Evolutionary conservation across 92 coral and sea anemone species (phyloP).

Genomic region (Epizoanthus stellaris): DNA sequence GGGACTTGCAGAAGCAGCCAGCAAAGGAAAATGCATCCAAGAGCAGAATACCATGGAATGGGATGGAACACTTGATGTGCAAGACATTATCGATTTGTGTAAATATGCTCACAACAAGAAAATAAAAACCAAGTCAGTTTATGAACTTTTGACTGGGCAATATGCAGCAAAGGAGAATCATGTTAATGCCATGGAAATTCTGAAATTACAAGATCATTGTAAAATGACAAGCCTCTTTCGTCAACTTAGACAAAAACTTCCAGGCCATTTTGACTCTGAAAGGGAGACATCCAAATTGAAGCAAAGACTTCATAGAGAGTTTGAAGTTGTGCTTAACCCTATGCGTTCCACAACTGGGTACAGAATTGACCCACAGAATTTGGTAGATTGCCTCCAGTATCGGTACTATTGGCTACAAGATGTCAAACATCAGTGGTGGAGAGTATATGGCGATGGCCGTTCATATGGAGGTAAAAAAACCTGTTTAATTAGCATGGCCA

Average conservation of each 20-base stretch:
- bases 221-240: neutral
- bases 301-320: slow-evolving; percentile 25
- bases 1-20: slow-evolving; percentile 38
- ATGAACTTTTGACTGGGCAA: neutral
- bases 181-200: slow-evolving; percentile 28
- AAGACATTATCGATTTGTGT: slow-evolving; percentile 40
- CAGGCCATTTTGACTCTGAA: too few relatives aligned
- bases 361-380: slow-evolving; percentile 45
- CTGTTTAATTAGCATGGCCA: slow-evolving; percentile 34
- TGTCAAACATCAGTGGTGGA: slow-evolving; percentile 55
- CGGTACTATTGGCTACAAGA: slow-evolving; percentile 59
- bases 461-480: slow-evolving; percentile 59
- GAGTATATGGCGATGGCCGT: slow-evolving; percentile 62
- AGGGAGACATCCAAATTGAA: too few relatives aligned
- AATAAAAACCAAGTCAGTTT: neutral
- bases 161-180: slow-evolving; percentile 7
- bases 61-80: neutral
- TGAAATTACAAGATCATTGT: slow-evolving; percentile 51
- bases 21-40: neutral
- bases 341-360: slow-evolving; percentile 45
- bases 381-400: slow-evolving; percentile 32
- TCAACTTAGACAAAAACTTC: too few relatives aligned
- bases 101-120: slow-evolving; percentile 26
- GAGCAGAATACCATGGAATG: neutral
- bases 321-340: slow-evolving; percentile 44